These are phyloP conservation scores for Orius insidiosus DNA, from an alignment of 1,140 invertebrate genomes.

Conservation along the genomic window DNA sequence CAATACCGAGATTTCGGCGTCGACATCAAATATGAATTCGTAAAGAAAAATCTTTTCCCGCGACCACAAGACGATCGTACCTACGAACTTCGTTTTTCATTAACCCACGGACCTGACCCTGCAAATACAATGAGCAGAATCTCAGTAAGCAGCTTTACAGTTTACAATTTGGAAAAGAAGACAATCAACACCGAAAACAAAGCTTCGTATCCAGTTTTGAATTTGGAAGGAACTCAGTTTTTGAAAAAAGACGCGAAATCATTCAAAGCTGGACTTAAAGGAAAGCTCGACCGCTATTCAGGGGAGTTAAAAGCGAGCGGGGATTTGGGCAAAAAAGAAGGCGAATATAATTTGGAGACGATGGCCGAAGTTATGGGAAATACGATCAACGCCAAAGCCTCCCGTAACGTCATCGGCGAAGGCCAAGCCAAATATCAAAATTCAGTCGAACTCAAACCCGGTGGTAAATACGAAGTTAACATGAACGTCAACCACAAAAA, in stretches of 20 bases:
- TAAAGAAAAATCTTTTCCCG: background rate
- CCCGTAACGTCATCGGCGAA: slow-evolving; percentile 31
- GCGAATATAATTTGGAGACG: slow-evolving; percentile 35
- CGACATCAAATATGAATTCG: background rate
- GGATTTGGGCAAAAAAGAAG: slow-evolving; percentile 15
- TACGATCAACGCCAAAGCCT: slow-evolving; percentile 33
- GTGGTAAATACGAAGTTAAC: slow-evolving; percentile 41
- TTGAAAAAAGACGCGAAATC: slow-evolving; percentile 6
- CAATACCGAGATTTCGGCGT: background rate
- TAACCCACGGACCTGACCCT: slow-evolving; percentile 42
- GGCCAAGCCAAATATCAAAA: slow-evolving; percentile 42
- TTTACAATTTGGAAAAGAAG: no score
- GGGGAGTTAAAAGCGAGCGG: slow-evolving; percentile 2
- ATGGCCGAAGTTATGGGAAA: slow-evolving; percentile 28
- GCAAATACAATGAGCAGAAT: slow-evolving; percentile 35
- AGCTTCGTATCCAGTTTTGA: slow-evolving; percentile 13
- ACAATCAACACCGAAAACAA: no score
- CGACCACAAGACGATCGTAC: slow-evolving; percentile 4
- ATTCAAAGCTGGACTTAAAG: slow-evolving; percentile 10
- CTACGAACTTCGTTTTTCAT: slow-evolving; percentile 29
- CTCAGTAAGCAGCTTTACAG: slow-evolving; percentile 21
- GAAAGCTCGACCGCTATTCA: slow-evolving; percentile 13
- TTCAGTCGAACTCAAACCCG: slow-evolving; percentile 37
- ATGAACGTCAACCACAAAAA: slow-evolving; percentile 33
- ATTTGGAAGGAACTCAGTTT: slow-evolving; percentile 9